Conservation (phyloP, 2,113 vertebrate genomes). For the Gopherus evgoodei region DNA sequence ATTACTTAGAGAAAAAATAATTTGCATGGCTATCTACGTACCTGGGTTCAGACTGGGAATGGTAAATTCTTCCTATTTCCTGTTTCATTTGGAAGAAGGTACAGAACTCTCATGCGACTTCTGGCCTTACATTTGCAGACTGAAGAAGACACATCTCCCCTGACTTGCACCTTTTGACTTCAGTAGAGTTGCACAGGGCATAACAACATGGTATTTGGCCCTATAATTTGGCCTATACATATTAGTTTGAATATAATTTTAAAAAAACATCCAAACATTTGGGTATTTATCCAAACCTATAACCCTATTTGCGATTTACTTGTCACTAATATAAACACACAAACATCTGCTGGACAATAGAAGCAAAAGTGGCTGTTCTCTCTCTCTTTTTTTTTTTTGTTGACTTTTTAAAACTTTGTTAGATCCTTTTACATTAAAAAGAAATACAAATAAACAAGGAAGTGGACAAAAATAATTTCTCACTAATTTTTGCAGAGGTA, state of each 20-base stretch:
- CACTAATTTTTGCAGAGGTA: background rate
- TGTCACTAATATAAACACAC: background rate
- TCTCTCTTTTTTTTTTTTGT: no score
- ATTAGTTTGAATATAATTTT: background rate
- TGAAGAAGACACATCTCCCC: background rate
- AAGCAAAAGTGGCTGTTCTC: background rate
- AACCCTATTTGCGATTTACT: slow-evolving; percentile 1
- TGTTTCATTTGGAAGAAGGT: background rate
- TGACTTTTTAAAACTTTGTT: no score
- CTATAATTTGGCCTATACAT: background rate
- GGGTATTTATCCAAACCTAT: background rate
- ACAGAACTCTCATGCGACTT: background rate
- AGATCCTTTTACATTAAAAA: background rate
- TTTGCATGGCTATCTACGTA: background rate
- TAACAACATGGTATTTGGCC: background rate
- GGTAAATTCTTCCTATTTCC: background rate
- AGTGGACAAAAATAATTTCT: background rate
- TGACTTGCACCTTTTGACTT: background rate
- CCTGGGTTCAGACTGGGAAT: background rate
- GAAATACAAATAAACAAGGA: background rate
- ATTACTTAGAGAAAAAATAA: background rate
- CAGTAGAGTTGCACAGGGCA: background rate
- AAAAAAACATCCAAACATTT: background rate
- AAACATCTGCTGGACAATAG: background rate
- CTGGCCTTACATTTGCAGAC: background rate